Evolutionary conservation across 2,888 invertebrate genomes (phyloP).

Genomic region (Ormyrus pomaceus): DNA sequence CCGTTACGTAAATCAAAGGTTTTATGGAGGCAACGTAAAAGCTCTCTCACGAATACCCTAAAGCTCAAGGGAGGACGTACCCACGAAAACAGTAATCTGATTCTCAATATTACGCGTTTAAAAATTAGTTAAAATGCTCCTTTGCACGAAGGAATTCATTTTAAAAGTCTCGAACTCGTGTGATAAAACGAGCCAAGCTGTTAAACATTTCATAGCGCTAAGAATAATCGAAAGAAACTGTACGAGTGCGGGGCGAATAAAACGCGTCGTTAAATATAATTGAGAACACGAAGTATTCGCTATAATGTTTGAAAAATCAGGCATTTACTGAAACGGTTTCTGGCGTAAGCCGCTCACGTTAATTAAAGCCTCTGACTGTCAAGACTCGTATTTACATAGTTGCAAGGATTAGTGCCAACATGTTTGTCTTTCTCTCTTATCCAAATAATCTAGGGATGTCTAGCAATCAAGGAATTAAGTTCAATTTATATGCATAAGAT

Average conservation of each 20-base stretch:
- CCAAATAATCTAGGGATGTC: constrained; percentile 8
- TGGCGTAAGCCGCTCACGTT: constrained; percentile 12
- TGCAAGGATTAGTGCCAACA: background rate
- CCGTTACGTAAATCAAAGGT: constrained; percentile 53
- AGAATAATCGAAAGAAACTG: too few relatives aligned
- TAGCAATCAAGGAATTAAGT: constrained; percentile 21
- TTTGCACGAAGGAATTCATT: too few relatives aligned
- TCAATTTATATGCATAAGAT: background rate
- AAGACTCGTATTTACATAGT: constrained; percentile 18
- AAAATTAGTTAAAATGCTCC: constrained; percentile 2
- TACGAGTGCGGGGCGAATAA: too few relatives aligned
- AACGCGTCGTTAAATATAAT: too few relatives aligned
- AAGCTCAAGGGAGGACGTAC: constrained; percentile 14
- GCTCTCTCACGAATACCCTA: constrained; percentile 18
- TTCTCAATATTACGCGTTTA: constrained; percentile 20
- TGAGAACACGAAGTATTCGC: background rate
- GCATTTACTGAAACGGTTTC: background rate
- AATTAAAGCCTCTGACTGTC: constrained; percentile 21
- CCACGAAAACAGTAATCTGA: constrained; percentile 21
- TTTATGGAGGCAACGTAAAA: constrained; percentile 50
- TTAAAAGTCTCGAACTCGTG: too few relatives aligned
- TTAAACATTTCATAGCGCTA: too few relatives aligned
- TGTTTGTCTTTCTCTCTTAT: constrained; percentile 25
- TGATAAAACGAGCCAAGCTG: too few relatives aligned
- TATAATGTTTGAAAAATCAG: background rate